Conservation (phyloP, 2,797 vertebrate species). For the Gymnopithys bicolor region DNA sequence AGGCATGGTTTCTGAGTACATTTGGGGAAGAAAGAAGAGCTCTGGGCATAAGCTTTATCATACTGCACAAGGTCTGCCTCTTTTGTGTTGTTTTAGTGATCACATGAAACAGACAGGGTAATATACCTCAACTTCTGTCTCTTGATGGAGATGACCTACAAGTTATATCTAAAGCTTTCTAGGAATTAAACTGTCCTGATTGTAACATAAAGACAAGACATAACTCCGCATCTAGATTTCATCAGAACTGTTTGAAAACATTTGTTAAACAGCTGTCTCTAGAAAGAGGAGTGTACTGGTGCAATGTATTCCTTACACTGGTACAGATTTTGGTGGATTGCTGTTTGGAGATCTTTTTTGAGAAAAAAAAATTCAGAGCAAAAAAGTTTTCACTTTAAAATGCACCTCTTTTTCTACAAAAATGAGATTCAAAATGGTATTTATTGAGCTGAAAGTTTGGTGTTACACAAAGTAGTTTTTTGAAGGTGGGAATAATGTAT, state of each 20-base stretch:
- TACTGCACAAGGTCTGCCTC: neutral
- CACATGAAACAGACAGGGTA: neutral
- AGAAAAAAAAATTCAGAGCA: neutral
- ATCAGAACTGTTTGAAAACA: slow-evolving; percentile 20
- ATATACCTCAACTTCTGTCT: neutral
- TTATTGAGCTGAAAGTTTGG: neutral
- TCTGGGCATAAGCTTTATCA: neutral
- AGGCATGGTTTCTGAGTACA: neutral
- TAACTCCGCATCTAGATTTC: neutral
- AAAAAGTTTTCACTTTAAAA: neutral
- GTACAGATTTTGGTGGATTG: slow-evolving; percentile 15
- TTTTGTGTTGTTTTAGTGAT: neutral
- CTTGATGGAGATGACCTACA: neutral
- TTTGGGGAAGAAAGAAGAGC: neutral
- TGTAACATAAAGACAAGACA: neutral
- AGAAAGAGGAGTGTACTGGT: neutral
- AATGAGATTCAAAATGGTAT: neutral
- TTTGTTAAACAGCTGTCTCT: slow-evolving; percentile 57
- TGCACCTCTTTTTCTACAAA: neutral
- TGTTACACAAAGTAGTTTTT: neutral
- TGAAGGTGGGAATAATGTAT: neutral
- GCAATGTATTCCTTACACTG: slow-evolving; percentile 28
- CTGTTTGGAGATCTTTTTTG: neutral
- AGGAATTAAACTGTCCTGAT: neutral
- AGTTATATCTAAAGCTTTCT: neutral